Percentiles rank a stretch among this genome's conserved stretches.
Conservation (phyloP, 2,797 vertebrate species). For the Alcedo atthis region DNA sequence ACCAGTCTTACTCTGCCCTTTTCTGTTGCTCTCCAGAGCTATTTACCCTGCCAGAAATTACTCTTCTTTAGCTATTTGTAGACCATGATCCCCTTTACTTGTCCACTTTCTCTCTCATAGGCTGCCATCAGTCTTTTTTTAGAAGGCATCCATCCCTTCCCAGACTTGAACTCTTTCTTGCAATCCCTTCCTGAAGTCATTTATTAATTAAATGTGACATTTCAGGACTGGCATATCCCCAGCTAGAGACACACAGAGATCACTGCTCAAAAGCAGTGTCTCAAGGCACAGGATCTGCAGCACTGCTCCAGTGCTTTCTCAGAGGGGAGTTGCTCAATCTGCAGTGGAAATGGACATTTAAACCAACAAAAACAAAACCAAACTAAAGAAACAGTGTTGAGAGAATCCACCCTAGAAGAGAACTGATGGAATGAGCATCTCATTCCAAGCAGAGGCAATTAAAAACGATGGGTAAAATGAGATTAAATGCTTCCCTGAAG, state of each 20-base stretch:
- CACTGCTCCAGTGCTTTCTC: neutral
- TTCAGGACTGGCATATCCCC: neutral
- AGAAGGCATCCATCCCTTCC: neutral
- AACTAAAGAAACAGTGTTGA: neutral
- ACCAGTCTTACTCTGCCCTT: neutral
- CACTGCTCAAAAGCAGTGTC: fast-evolving
- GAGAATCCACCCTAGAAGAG: neutral
- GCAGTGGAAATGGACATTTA: neutral
- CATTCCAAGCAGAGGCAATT: neutral
- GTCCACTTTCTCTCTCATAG: neutral
- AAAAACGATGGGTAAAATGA: neutral
- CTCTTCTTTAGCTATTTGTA: neutral
- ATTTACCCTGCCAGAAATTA: neutral
- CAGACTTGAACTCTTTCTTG: neutral
- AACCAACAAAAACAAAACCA: neutral
- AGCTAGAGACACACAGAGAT: neutral
- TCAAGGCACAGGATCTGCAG: neutral
- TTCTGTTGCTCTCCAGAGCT: neutral
- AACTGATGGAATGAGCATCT: neutral
- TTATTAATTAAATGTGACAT: neutral
- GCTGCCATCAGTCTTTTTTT: neutral
- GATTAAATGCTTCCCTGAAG: neutral
- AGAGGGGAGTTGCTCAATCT: neutral
- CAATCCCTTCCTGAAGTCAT: neutral
- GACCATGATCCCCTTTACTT: neutral